Percentiles rank a stretch among this genome's conserved stretches.
Evolutionary conservation across 1,140 invertebrate genomes (phyloP).

Genomic region (Rhagoletis pomonella): DNA sequence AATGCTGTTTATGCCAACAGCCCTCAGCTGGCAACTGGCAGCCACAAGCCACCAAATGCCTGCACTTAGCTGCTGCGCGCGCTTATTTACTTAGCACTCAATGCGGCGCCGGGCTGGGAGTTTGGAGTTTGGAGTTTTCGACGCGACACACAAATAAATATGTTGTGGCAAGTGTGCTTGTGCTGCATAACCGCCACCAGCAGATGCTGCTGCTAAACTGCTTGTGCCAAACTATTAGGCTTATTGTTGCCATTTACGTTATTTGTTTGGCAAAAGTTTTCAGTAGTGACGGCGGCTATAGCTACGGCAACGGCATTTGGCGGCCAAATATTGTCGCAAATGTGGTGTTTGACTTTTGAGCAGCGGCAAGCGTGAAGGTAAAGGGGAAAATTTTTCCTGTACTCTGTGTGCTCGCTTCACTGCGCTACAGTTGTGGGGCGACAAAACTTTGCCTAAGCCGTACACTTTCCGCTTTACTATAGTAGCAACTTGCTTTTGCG

Average conservation of each 20-base stretch:
- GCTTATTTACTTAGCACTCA: slow-evolving; percentile 39
- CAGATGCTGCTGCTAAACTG: slow-evolving; percentile 30
- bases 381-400: not conserved
- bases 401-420: not conserved
- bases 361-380: not conserved
- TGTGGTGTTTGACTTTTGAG: not conserved
- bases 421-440: no score
- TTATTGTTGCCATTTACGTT: not conserved
- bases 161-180: not conserved
- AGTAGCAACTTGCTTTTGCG: no score
- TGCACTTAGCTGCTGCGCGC: slow-evolving; percentile 32
- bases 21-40: not conserved
- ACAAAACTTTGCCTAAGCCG: no score
- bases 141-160: not conserved
- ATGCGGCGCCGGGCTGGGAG: not conserved
- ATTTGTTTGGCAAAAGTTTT: slow-evolving; percentile 30
- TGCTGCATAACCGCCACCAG: slow-evolving; percentile 6
- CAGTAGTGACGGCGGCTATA: not conserved
- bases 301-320: slow-evolving; percentile 6
- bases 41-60: slow-evolving; percentile 1
- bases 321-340: not conserved
- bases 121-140: slow-evolving; percentile 9
- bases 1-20: not conserved
- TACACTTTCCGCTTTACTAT: no score
- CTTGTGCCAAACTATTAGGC: not conserved